Evolutionary conservation across 2,113 vertebrate genomes (phyloP), one percentile per base, ranked within the genome.

Genomic region (Neoarius graeffei): DNA sequence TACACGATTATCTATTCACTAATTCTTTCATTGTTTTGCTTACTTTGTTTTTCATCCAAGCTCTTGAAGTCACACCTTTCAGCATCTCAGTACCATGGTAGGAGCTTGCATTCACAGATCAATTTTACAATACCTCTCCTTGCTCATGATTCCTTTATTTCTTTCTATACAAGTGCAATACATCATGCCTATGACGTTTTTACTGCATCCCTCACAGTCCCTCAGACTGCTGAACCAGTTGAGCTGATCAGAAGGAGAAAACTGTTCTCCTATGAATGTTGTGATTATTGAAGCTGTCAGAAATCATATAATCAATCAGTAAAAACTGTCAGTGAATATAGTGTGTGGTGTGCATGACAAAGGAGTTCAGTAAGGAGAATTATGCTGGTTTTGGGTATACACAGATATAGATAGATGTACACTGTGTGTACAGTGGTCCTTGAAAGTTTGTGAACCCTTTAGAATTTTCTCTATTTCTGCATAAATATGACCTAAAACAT

Each of bases 31-130:
- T 94, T 95, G 91, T 92, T 93, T 89, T 76, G 25, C 89, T 91
- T 69, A 27, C 90, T 90, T 90, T 91, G 93, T 98, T 96, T 93
- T 93, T 96, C 96, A 96, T 93, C 97, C 96, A 96, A 99, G 98
- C 97, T 97, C 96, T 97, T 98, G 97, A 98, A 98, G 97, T 97
- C 97, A 95, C 97, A 97, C 94, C 97, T 97, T 95, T 97, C 97
- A 97, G 96, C 97, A 95, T 97, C 97, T 96, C 96, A 96, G 94
- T 95, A 93, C 93, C 96, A 98, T 98, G 98, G 98, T 99, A 99
- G 96, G 98, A 67, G 85, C 79, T 87, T 81, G 50, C 52, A 57
- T 54, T 85, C 20, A 84, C 91, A 89, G 54, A 88, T 91, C 88
- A 85, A 80, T 82, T 88, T 85, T 86, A 71, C 74, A 87, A 50